A percentile compares a stretch with the other conserved stretches of the same genome.
These are phyloP conservation scores for Zoanthus solanderi DNA, from an alignment of 92 coral and sea anemone species.

Conservation along the genomic window DNA sequence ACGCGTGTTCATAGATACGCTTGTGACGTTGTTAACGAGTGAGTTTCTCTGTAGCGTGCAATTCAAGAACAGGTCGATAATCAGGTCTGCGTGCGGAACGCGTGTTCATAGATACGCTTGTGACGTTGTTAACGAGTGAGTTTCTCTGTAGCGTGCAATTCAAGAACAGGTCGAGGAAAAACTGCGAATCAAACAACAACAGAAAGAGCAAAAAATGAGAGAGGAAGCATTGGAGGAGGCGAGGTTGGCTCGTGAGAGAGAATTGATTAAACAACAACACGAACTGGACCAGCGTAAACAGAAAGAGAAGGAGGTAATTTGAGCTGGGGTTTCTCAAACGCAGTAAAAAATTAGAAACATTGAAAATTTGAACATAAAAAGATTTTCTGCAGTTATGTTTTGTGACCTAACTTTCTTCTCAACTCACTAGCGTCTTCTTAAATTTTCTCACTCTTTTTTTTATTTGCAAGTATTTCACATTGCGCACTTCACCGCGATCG, in stretches of 20 bases:
- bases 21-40: constrained; percentile 23
- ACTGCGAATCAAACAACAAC: constrained; percentile 80
- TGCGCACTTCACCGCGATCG: too few relatives aligned
- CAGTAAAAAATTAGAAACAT: too few relatives aligned
- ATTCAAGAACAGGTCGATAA: constrained; percentile 92
- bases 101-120: not conserved
- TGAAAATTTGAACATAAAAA: too few relatives aligned
- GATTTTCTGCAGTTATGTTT: too few relatives aligned
- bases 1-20: not conserved
- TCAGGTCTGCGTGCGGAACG: too few relatives aligned
- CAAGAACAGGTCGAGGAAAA: constrained; percentile 97
- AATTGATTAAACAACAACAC: constrained; percentile 72
- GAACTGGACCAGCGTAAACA: constrained; percentile 70
- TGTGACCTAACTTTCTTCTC: too few relatives aligned
- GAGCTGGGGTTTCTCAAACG: too few relatives aligned
- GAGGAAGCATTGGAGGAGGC: constrained; percentile 93
- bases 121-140: constrained; percentile 12
- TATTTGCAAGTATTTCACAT: too few relatives aligned
- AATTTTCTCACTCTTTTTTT: too few relatives aligned
- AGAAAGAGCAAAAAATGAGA: constrained; percentile 76
- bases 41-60: constrained; percentile 71
- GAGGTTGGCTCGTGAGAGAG: constrained; percentile 74
- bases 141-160: constrained; percentile 78
- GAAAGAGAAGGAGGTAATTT: constrained; percentile 85
- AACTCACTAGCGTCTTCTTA: too few relatives aligned